These are phyloP conservation scores for Echinops telfairi DNA, from an alignment of 2,113 vertebrate species.

Conservation along the genomic window DNA sequence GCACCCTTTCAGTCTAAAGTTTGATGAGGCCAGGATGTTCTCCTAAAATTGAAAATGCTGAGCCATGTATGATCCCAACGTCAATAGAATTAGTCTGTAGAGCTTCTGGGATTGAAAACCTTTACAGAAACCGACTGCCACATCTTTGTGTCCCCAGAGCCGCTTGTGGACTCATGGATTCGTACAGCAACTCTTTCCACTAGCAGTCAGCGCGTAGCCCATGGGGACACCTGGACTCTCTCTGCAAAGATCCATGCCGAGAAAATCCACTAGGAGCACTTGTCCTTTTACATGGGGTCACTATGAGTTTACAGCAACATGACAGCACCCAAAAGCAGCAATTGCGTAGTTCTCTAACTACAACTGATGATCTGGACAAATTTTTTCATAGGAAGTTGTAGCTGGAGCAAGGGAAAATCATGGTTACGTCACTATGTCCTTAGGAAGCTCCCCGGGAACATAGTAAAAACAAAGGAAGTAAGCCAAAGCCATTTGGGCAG, in stretches of 20 bases:
- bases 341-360: background rate
- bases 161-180: too few relatives aligned
- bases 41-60: too few relatives aligned
- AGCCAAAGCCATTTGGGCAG: slow-evolving; percentile 61
- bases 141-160: too few relatives aligned
- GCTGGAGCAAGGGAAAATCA: background rate
- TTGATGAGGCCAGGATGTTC: too few relatives aligned
- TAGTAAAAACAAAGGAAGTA: slow-evolving; percentile 24
- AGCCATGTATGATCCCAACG: too few relatives aligned
- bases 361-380: background rate
- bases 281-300: background rate
- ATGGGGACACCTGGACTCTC: too few relatives aligned
- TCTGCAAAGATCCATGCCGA: background rate
- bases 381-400: background rate
- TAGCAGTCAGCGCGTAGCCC: too few relatives aligned
- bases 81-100: too few relatives aligned
- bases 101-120: too few relatives aligned
- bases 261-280: background rate
- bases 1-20: too few relatives aligned
- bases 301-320: background rate
- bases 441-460: background rate
- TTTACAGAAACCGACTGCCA: too few relatives aligned
- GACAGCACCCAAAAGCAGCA: background rate
- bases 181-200: too few relatives aligned
- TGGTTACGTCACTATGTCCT: background rate